Base-by-base conservation (phyloP, 2,888 invertebrate species). In the Pyrgus malvae region DNA sequence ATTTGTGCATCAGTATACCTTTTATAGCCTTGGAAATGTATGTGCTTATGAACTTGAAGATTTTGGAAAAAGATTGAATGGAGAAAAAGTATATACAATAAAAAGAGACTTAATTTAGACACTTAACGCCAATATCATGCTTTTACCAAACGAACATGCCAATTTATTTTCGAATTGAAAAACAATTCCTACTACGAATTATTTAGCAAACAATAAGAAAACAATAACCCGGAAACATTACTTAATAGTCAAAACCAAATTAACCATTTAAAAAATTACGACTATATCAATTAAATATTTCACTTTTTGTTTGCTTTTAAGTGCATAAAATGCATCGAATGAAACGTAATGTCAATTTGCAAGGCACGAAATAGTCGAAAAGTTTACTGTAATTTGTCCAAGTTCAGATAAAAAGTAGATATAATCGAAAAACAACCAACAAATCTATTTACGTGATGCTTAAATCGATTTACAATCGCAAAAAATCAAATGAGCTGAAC, bases 401-500 rank as follows among this genome's bases (percentile, higher is more conserved):
- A n/a, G n/a, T n/a, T n/a, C n/a, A n/a, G n/a, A n/a, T n/a, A n/a
- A 23, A 40, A 35, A 46, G 31, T 38, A 25, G 38, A 37, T 7
- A 19, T 1, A 38, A 38, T 38, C 38, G 17, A 38, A 31, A 41
- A 16, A 8, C 25, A 23, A 27, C 5, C 35, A 46, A 35, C 27
- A 19, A 38, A n/a, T 29, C 11, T 3, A 33, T 14, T 35, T 16
- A 35, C 14, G 23, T 23, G 41, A 25, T 23, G 31, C 21, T 5
- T 7, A 42, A 48, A 35, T 42, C 50, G 50, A 35, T 42, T 42
- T 25, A 33, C 50, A 19, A 51, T 51, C 14, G 37, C 37, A 41
- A 48, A 17, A 41, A 57, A 44, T 42, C 29, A 50, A 25, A 46
- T 40, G 45, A 56, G 33, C 50, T 46, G 21, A 56, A 51, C 59